Evolutionary conservation across 2,113 vertebrate genomes (phyloP), one percentile per base, ranked within the genome.

Genomic region (Menura novaehollandiae): DNA sequence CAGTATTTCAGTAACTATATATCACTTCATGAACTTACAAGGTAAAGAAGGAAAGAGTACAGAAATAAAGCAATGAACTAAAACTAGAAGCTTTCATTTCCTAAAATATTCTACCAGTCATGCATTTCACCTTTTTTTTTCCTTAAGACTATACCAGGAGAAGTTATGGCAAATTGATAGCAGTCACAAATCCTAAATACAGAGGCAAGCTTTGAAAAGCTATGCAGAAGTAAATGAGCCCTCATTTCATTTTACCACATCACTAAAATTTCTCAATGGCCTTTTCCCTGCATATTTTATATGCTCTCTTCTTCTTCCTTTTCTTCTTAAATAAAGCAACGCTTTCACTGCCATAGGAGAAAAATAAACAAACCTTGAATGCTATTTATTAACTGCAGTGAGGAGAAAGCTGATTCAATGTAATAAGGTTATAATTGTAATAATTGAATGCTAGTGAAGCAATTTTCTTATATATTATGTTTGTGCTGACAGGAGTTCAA

Each of bases 211-310:
- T 81, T 72, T 89, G 89, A 94, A 93, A 82, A 95, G 84, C 89
- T 82, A 56, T 58, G 84, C 87, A 91, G 94, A 85, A 95, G 69
- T 82, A 95, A 94, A 95, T 85, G 91, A 96, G 53, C 77, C 87
- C 69, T 92, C 84, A 76, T 97, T 94, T 95, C 73, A 64, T 82
- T 97, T 95, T 89, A 95, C 89, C 91, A 95, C 80, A 72, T 69
- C 88, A 77, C 88, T 96, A 90, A 93, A 93, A 93, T 55, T 86
- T 83, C 79, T 90, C 91, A 92, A 86, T 93, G 82, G 68, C 67
- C 68, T 86, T 88, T 96, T 73, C 79, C 49, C 79, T 80, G 71
- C 67, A 39, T 83, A 76, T 79, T 88, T 94, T 73, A 92, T 93
- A 33, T 22, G 71, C 53, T 90, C 55, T 53, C 41, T 62, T 49